Conservation (phyloP, 23 tunicate genomes). For the Trididemnum clinides region DNA sequence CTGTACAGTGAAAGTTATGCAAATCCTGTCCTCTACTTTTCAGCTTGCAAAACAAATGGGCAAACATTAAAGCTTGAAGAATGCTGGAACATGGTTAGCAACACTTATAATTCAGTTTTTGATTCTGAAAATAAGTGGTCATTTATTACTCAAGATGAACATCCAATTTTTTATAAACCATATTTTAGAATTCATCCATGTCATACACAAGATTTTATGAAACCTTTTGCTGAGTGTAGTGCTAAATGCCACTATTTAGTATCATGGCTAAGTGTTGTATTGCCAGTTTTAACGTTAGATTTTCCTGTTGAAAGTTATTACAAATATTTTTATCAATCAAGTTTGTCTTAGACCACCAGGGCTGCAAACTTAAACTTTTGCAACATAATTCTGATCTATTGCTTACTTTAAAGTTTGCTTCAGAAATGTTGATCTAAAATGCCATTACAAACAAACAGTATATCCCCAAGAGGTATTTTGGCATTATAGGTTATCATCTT, state of each 20-base stretch:
- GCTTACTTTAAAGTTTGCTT: too few species aligned
- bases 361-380: too few species aligned
- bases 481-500: too few species aligned
- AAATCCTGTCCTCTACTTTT: slow-evolving; percentile 81
- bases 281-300: slow-evolving; percentile 55
- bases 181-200: slow-evolving; percentile 79
- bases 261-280: slow-evolving; percentile 68
- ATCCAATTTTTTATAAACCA: slow-evolving; percentile 56
- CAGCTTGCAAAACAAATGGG: slow-evolving; percentile 39
- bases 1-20: slow-evolving; percentile 70
- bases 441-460: too few species aligned
- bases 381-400: too few species aligned
- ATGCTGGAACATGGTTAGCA: slow-evolving; percentile 50
- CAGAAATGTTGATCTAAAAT: too few species aligned
- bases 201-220: slow-evolving; percentile 79
- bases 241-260: slow-evolving; percentile 22
- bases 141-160: slow-evolving; percentile 73
- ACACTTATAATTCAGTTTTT: neutral
- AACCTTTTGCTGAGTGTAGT: slow-evolving; percentile 5
- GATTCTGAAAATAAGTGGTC: slow-evolving; percentile 48
- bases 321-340: slow-evolving; percentile 3
- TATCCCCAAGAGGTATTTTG: too few species aligned
- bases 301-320: slow-evolving; percentile 33
- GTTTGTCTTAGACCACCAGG: too few species aligned
- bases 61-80: slow-evolving; percentile 49